Evolutionary conservation across 2,888 invertebrate genomes (phyloP).

Genomic region (Acronicta alni): DNA sequence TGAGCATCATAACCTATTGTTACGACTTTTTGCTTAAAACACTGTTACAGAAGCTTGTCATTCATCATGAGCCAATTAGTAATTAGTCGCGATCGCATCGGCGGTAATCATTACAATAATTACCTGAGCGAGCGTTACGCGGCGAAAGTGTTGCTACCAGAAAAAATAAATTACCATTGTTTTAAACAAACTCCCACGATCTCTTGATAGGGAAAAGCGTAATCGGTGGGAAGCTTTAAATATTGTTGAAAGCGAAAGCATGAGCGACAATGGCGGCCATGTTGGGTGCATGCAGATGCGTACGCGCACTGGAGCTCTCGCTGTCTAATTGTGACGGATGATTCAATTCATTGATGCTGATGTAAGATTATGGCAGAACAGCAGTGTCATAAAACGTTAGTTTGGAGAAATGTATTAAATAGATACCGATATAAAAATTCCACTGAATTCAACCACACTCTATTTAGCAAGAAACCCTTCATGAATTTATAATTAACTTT

Average conservation of each 20-base stretch:
- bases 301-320: slow-evolving; percentile 39
- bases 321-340: slow-evolving; percentile 47
- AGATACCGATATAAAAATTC: no score
- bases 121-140: slow-evolving; percentile 72
- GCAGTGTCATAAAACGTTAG: not conserved
- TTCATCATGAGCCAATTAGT: slow-evolving; percentile 40
- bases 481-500: no score
- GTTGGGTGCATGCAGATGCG: slow-evolving; percentile 53
- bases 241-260: slow-evolving; percentile 82
- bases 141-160: slow-evolving; percentile 81
- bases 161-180: slow-evolving; percentile 85
- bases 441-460: no score
- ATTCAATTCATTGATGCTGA: slow-evolving; percentile 34
- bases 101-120: slow-evolving; percentile 64
- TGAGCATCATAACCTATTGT: not conserved
- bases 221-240: slow-evolving; percentile 83
- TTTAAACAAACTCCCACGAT: slow-evolving; percentile 81
- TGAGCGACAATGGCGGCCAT: slow-evolving; percentile 71
- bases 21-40: not conserved
- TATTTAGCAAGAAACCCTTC: no score
- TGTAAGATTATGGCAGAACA: slow-evolving; percentile 7
- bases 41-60: slow-evolving; percentile 1
- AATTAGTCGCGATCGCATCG: slow-evolving; percentile 67
- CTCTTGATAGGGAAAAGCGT: slow-evolving; percentile 85
- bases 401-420: not conserved